Base-by-base conservation (phyloP, 2,113 vertebrate species). In the Microcebus tavaratra region DNA sequence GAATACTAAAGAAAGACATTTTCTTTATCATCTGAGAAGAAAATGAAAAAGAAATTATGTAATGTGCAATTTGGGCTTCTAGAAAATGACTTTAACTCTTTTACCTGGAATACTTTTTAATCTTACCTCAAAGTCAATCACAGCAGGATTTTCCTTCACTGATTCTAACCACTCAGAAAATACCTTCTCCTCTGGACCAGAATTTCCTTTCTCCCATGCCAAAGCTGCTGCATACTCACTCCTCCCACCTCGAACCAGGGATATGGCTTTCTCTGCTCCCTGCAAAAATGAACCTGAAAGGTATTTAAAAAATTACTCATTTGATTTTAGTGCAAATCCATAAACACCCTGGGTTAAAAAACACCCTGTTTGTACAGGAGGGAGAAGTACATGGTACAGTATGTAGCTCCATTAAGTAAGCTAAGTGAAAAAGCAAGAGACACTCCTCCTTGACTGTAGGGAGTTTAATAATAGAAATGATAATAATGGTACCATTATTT, bases 161-260 rank as follows among this genome's bases (percentile, higher is more conserved):
- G 99, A 99, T 82, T 98, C 98, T 57, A 99, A 95, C 99, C 99
- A 99, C 85, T 99, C 95, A 73, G 86, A 98, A 97, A 98, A 99
- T 39, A 97, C 67, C 0, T 5, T 91, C 11, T 97, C 90, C 20
- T 98, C 97, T 1, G 99, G 99, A 88, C 98, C 91, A 1, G 98
- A 53, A 0, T 97, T 98, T 21, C 98, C 98, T 90, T 98, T 99
- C 92, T 99, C 98, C 99, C 99, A 99, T 4, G 98, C 99, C 96
- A 99, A 98, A 90, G 99, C 99, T 7, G 99, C 99, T 0, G 99
- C 98, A 14, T 99, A 99, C 61, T 99, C 98, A n/a, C 98, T 57
- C 82, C 98, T 98, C 8, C 99, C 99, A 4, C 99, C 99, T 97
- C 79, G 98, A 59, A 99, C 99, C 76, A 99, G 63, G 4, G 99